These are phyloP conservation scores for Coleophora flavipennella DNA, from an alignment of 2,888 invertebrate genomes.

Conservation along the genomic window DNA sequence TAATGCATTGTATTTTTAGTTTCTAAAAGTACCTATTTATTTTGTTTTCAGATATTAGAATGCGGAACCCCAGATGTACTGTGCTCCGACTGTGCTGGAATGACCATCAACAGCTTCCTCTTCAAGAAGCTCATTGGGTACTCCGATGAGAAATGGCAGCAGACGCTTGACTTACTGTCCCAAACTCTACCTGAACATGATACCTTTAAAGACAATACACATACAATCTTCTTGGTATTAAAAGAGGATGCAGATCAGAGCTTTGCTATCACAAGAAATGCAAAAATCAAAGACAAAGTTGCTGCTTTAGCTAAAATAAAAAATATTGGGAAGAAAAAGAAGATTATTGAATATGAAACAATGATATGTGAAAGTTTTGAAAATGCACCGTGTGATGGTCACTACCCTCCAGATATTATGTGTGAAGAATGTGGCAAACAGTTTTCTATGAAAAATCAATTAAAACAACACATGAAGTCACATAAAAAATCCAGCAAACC, in stretches of 20 bases:
- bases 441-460: conserved; percentile 17
- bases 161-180: not conserved
- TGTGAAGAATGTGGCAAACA: not conserved
- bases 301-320: conserved; percentile 33
- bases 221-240: no score
- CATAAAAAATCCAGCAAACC: conserved; percentile 24
- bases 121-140: not conserved
- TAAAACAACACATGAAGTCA: conserved; percentile 33
- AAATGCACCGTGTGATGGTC: no score
- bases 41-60: not conserved
- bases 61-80: not conserved
- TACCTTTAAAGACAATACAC: no score
- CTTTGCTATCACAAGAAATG: conserved; percentile 34
- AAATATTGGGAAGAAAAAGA: conserved; percentile 28
- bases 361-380: no score
- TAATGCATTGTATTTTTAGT: not conserved
- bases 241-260: no score
- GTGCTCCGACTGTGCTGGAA: not conserved
- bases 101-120: not conserved
- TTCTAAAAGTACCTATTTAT: not conserved
- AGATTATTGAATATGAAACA: not conserved
- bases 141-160: not conserved
- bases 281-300: conserved; percentile 27
- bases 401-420: conserved; percentile 1
- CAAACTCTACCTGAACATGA: no score